Percentiles rank a stretch among this genome's conserved stretches.
Evolutionary conservation across 2,888 invertebrate genomes (phyloP).

Genomic region (Drosophila anceps): DNA sequence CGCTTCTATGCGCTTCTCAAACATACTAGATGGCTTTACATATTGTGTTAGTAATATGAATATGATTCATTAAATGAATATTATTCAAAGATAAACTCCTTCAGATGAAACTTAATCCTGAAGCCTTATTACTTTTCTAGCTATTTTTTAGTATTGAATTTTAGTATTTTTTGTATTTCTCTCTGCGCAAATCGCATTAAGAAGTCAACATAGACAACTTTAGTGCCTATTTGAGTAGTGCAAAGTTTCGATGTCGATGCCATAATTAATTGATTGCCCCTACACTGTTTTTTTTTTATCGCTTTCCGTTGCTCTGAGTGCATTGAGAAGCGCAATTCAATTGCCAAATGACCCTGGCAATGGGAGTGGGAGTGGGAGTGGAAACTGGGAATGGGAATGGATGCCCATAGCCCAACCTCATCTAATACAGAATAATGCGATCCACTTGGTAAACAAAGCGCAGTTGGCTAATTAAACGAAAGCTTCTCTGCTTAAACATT

Average conservation of each 20-base stretch:
- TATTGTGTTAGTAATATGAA: neutral
- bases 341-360: slow-evolving; percentile 41
- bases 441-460: slow-evolving; percentile 42
- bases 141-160: neutral
- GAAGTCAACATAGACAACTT: neutral
- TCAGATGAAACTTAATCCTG: neutral
- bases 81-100: no score
- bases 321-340: slow-evolving; percentile 47
- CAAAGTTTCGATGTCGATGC: slow-evolving; percentile 42
- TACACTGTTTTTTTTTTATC: slow-evolving; percentile 32
- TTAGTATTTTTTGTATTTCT: neutral
- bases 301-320: slow-evolving; percentile 44
- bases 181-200: neutral
- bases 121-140: neutral
- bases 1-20: slow-evolving; percentile 49
- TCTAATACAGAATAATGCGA: slow-evolving; percentile 30
- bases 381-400: neutral
- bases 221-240: slow-evolving; percentile 14
- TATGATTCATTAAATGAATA: neutral
- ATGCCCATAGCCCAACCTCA: neutral
- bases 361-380: slow-evolving; percentile 24
- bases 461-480: slow-evolving; percentile 73
- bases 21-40: neutral
- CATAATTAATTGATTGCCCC: slow-evolving; percentile 65
- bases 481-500: slow-evolving; percentile 65